A percentile compares a stretch with the other conserved stretches of the same genome.
These are phyloP conservation scores for Tinea semifulvella DNA, from an alignment of 2,888 invertebrate genomes.

Conservation along the genomic window DNA sequence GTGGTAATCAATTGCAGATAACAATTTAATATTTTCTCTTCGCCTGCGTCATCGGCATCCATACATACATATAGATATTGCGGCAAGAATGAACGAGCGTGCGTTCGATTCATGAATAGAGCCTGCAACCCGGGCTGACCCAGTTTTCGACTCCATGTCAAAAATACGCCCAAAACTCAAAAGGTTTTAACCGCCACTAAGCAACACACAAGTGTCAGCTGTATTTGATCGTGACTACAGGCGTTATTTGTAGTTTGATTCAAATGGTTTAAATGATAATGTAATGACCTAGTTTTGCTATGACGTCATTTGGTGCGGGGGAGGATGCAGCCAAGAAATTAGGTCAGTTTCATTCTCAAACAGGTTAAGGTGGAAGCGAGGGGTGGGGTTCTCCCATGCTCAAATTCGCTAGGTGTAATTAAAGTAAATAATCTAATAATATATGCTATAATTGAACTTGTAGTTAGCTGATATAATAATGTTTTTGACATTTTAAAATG, in stretches of 20 bases:
- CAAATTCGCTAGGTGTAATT: conserved; percentile 12
- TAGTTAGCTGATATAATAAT: no score
- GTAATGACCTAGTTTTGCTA: conserved; percentile 32
- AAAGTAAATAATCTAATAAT: neutral
- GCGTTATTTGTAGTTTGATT: conserved; percentile 12
- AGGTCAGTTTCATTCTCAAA: conserved; percentile 75
- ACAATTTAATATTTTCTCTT: neutral
- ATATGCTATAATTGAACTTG: no score
- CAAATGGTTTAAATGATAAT: conserved; percentile 25
- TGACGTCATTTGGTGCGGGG: conserved; percentile 67
- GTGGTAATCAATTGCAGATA: no score
- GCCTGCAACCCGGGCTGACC: conserved; percentile 74
- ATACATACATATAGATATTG: conserved; percentile 1
- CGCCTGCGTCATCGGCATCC: conserved; percentile 1
- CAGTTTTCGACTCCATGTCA: conserved; percentile 64
- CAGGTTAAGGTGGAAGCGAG: conserved; percentile 43
- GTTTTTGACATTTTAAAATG: no score
- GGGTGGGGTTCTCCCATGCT: conserved; percentile 28
- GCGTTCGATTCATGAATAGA: conserved; percentile 65
- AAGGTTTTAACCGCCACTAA: conserved; percentile 29
- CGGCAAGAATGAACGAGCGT: conserved; percentile 55
- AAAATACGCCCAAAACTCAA: conserved; percentile 17
- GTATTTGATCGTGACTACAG: neutral
- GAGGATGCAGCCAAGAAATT: conserved; percentile 60
- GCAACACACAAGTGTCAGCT: neutral